These are phyloP conservation scores for Anguilla japonica DNA, from an alignment of 2,113 vertebrate species.

Conservation along the genomic window DNA sequence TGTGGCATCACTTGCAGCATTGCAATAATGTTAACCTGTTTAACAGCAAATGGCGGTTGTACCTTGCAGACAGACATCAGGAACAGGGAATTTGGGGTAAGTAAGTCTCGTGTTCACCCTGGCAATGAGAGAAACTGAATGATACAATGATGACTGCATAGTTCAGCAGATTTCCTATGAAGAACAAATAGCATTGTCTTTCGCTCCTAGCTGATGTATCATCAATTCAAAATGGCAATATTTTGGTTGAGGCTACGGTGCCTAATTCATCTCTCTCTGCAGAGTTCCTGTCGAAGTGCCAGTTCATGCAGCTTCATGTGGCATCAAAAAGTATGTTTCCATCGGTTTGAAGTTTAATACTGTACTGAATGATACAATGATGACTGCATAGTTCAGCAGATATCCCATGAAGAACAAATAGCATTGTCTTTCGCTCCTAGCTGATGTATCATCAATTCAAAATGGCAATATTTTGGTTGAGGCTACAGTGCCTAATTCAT, in stretches of 20 bases:
- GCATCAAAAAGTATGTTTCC: background rate
- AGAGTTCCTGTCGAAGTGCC: background rate
- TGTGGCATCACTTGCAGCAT: background rate
- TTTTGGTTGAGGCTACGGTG: background rate
- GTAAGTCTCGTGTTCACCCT: background rate
- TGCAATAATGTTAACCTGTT: background rate
- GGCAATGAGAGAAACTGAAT: background rate
- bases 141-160: constrained; percentile 72
- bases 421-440: constrained; percentile 71
- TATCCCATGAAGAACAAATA: constrained; percentile 56
- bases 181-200: constrained; percentile 59
- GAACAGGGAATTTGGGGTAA: background rate
- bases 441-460: constrained; percentile 51
- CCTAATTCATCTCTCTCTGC: background rate
- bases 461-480: background rate
- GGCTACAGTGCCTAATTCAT: background rate
- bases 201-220: constrained; percentile 71
- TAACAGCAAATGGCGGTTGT: background rate
- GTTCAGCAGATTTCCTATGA: constrained; percentile 75
- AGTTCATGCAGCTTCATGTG: background rate
- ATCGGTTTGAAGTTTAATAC: background rate
- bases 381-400: constrained; percentile 29
- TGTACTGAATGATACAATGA: background rate
- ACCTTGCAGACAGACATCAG: background rate
- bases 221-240: background rate